These are phyloP conservation scores for Yponomeuta evonymella DNA, from an alignment of 2,888 invertebrate species.

Conservation along the genomic window DNA sequence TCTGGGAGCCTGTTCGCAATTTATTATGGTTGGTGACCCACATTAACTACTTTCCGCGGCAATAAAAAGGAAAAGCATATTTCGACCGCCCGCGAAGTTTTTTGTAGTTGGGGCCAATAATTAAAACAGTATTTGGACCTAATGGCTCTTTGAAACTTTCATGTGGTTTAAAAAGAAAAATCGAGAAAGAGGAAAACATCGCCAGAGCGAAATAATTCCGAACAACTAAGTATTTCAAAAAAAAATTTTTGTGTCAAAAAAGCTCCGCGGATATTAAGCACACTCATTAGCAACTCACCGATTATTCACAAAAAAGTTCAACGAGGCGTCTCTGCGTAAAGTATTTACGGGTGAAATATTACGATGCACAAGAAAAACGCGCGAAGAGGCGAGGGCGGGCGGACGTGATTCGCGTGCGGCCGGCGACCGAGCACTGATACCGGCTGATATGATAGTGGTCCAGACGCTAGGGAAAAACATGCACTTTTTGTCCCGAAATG, in stretches of 20 bases:
- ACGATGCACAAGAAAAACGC: constrained; percentile 2
- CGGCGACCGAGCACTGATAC: neutral
- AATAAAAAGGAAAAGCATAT: neutral
- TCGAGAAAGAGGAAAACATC: too few relatives aligned
- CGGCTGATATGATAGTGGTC: constrained; percentile 3
- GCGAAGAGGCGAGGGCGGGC: neutral
- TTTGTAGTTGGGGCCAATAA: neutral
- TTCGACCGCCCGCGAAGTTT: neutral
- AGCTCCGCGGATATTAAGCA: neutral
- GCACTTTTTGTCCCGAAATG: neutral
- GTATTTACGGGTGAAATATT: neutral
- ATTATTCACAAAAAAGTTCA: neutral
- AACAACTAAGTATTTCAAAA: too few relatives aligned
- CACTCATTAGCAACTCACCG: neutral
- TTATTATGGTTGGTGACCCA: neutral
- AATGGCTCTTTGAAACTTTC: neutral
- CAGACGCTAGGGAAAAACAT: neutral
- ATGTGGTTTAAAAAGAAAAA: too few relatives aligned
- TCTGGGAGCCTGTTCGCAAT: neutral
- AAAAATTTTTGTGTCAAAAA: too few relatives aligned
- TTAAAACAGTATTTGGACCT: neutral
- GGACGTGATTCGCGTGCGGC: neutral
- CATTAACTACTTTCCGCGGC: neutral
- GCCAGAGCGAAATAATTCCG: too few relatives aligned
- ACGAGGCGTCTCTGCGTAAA: neutral